Evolutionary conservation across 2,888 invertebrate genomes (phyloP).

Genomic region (Nomada flava): DNA sequence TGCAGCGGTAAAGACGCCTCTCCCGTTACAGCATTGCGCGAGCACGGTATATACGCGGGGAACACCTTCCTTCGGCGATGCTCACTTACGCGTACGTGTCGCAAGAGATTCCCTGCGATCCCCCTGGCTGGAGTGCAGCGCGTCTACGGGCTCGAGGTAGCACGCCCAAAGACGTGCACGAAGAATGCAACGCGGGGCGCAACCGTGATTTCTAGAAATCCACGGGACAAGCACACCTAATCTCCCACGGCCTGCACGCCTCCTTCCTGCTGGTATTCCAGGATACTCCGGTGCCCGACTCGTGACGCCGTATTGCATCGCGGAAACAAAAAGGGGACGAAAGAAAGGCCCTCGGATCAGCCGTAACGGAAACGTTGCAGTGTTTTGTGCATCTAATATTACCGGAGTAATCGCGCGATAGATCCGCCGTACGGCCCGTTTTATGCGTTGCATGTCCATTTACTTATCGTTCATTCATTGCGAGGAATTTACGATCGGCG

Average conservation of each 20-base stretch:
- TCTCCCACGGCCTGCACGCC: conserved; percentile 48
- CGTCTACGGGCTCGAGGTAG: conserved; percentile 25
- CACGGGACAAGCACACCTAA: conserved; percentile 45
- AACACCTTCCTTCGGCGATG: conserved; percentile 70
- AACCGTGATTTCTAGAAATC: conserved; percentile 57
- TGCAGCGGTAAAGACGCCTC: conserved; percentile 84
- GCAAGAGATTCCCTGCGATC: conserved; percentile 43
- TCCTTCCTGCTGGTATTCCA: neutral
- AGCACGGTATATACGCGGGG: conserved; percentile 74
- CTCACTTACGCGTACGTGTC: conserved; percentile 55
- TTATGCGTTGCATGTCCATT: conserved; percentile 8
- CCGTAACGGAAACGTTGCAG: conserved; percentile 3
- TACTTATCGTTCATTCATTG: conserved; percentile 4
- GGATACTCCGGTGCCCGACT: conserved; percentile 3
- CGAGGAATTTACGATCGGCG: conserved; percentile 5
- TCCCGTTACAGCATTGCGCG: conserved; percentile 82
- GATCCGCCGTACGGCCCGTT: neutral
- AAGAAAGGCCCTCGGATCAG: neutral
- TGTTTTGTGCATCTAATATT: conserved; percentile 4
- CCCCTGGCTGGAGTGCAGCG: neutral
- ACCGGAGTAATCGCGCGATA: conserved; percentile 1
- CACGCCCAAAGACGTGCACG: conserved; percentile 36
- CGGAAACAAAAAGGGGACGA: neutral
- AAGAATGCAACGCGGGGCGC: conserved; percentile 34
- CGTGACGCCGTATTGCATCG: neutral